Percentiles rank a stretch among this genome's conserved stretches.
phyloP scores from a whole-genome alignment of 2,888 invertebrate species.

The Eupithecia insigniata region DNA sequence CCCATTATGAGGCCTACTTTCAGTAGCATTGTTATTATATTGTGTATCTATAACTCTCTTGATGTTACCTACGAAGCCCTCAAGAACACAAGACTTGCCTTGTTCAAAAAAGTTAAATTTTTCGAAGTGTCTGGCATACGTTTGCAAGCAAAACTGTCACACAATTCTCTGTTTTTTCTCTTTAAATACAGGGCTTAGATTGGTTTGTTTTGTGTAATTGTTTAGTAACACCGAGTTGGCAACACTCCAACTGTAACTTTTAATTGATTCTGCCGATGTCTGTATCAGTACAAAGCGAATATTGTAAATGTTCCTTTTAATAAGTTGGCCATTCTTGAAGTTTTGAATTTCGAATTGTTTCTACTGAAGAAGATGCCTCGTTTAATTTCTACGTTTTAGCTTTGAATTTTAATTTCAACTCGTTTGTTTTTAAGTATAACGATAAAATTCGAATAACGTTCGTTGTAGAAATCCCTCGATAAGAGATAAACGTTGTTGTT shows the following conservation, averaged over 20 bases:
- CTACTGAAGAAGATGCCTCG: neutral
- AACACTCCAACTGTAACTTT: conserved; percentile 25
- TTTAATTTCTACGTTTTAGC: neutral
- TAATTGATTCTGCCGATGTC: conserved; percentile 26
- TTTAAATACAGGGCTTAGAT: conserved; percentile 5
- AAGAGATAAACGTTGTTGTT: no score
- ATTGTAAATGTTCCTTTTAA: conserved; percentile 12
- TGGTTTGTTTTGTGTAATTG: conserved; percentile 20
- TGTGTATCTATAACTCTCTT: neutral
- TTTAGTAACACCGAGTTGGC: conserved; percentile 20
- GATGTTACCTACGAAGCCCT: neutral
- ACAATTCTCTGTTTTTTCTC: conserved; percentile 10
- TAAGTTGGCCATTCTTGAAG: conserved; percentile 9
- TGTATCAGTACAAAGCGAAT: conserved; percentile 23
- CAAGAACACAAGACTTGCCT: neutral
- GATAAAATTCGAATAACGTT: no score
- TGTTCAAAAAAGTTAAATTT: neutral
- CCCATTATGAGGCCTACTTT: neutral
- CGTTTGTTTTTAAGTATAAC: no score
- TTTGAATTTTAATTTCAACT: neutral
- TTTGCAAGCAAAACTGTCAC: neutral
- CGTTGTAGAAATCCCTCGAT: no score
- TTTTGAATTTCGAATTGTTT: conserved; percentile 7
- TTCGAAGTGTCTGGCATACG: neutral
- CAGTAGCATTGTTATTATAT: neutral